Percentiles rank a stretch among this genome's conserved stretches.
Evolutionary conservation across 2,113 vertebrate genomes (phyloP).

Genomic region (Scartelaos histophorus): DNA sequence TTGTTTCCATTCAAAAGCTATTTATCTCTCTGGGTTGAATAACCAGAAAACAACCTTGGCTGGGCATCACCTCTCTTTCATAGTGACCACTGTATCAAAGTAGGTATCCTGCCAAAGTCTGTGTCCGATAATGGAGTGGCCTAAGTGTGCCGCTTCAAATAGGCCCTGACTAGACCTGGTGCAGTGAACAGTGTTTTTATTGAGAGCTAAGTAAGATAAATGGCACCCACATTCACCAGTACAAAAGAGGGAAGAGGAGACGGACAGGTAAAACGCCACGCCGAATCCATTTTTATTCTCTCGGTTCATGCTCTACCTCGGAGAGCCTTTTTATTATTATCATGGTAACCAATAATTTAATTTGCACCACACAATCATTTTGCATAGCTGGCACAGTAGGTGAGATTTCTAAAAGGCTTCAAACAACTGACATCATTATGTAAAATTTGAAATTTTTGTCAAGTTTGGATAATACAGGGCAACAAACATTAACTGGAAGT

Average conservation of each 20-base stretch:
- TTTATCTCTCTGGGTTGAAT: not conserved
- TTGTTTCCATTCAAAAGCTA: not conserved
- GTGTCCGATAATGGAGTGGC: constrained; percentile 7
- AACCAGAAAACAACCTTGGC: not conserved
- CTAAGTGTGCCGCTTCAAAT: not conserved
- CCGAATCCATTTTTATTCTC: not conserved
- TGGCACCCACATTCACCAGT: not conserved
- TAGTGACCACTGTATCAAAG: constrained; percentile 4
- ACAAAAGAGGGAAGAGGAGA: not conserved
- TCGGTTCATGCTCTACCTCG: not conserved
- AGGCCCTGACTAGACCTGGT: not conserved
- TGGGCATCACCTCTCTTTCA: not conserved
- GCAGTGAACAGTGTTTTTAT: constrained; percentile 12
- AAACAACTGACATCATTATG: not conserved
- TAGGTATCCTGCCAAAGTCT: not conserved
- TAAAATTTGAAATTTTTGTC: not conserved
- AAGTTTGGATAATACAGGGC: not conserved
- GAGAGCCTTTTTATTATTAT: not conserved
- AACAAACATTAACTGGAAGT: too few relatives aligned
- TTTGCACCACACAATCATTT: not conserved
- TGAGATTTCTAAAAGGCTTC: not conserved
- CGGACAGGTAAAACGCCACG: not conserved
- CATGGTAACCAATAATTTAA: not conserved
- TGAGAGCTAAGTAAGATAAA: constrained; percentile 12
- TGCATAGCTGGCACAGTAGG: not conserved